Base-by-base conservation (phyloP, 1,140 invertebrate genomes). In the Agrypnia vestita region DNA sequence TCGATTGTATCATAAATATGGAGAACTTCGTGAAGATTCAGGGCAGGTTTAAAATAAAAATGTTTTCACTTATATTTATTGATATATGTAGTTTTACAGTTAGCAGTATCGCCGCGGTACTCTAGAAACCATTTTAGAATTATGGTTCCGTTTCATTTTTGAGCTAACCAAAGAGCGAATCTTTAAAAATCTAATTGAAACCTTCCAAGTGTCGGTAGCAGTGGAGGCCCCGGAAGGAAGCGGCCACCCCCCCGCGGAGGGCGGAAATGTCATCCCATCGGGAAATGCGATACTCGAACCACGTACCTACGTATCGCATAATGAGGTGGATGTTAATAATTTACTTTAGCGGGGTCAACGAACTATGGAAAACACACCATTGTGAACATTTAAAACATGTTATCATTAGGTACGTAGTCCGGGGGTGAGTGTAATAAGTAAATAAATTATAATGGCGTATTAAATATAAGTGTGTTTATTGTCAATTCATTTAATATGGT, bases 211-310 rank as follows among this genome's bases (percentile, higher is more conserved):
- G 46, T n/a, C 0, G 19, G 35, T 44, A 59, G 69, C 43, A 49
- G 59, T 55, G 61, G 64, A 53, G 43, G 76, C 44, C 13, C 7
- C 77, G 77, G 77, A 79, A 79, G 71, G 77, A 79, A 74, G 46
- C 19, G 55, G 17, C 11, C 77, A 72, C 51, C 21, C 77, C 69
- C 69, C 77, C 69, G 67, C 56, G 25, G 75, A 67, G 75, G 75
- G 61, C 46, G 75, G 75, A 77, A 77, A 53, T 74, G 46, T 71
- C 67, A 51, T 76, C 15, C 73, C 73, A 44, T 61, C 17, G 3
- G 61, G 73, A 62, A 76, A 76, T 62, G 19, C 43, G 73, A 71
- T 71, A 71, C 47, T 51, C 47, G 17, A 25, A 11, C 21, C 10
- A 15, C n/a, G 17, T 15, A 59, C n/a, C n/a, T n/a, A n/a, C 17